phyloP scores from a whole-genome alignment of 2,888 invertebrate genomes.

The Heliconius aoede region DNA sequence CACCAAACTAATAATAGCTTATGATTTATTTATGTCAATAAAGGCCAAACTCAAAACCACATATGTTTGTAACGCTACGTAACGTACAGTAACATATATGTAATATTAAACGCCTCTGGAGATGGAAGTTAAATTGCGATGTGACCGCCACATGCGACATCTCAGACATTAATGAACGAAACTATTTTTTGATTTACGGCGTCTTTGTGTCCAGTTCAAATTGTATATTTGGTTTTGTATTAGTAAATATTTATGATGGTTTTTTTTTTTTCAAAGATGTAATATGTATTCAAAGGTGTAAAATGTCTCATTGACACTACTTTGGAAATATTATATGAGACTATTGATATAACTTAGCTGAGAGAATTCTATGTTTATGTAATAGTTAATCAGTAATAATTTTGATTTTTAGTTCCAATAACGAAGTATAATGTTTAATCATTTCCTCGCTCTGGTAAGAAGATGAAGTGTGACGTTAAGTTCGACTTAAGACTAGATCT shows the following conservation, averaged over 20 bases:
- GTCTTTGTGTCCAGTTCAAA: conserved; percentile 5
- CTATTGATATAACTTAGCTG: too few species aligned
- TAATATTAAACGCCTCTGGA: conserved; percentile 55
- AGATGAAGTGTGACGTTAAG: too few species aligned
- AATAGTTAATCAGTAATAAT: too few species aligned
- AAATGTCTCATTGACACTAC: too few species aligned
- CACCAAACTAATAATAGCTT: background rate
- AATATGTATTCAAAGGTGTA: too few species aligned
- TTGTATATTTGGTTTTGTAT: background rate
- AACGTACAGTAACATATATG: conserved; percentile 5
- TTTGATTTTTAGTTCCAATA: too few species aligned
- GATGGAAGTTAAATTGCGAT: conserved; percentile 63
- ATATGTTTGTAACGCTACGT: conserved; percentile 34
- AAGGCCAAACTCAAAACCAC: conserved; percentile 27
- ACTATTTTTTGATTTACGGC: conserved; percentile 33
- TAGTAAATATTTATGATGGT: background rate
- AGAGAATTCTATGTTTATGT: too few species aligned
- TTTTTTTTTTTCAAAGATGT: too few species aligned
- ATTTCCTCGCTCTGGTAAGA: too few species aligned
- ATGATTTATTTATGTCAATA: conserved; percentile 22
- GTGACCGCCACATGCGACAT: conserved; percentile 50
- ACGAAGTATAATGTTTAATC: too few species aligned
- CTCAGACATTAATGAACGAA: conserved; percentile 51
- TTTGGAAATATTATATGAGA: background rate
- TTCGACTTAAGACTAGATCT: too few species aligned